Evolutionary conservation across 2,113 vertebrate species (phyloP).

Genomic region (Callaeas wilsoni): DNA sequence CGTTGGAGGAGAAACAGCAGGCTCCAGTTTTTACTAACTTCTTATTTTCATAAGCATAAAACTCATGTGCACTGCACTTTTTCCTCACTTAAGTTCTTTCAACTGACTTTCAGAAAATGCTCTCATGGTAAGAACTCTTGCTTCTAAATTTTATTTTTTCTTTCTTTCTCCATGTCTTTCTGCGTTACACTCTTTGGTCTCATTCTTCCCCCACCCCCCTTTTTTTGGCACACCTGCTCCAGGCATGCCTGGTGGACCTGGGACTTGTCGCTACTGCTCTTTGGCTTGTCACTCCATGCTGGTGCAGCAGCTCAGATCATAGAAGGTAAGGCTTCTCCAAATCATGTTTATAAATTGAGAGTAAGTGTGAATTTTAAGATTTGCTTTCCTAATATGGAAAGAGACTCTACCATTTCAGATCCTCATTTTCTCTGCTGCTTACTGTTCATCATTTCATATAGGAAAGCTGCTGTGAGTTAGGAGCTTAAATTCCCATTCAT

Average conservation of each 20-base stretch:
- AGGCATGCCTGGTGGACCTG: slow-evolving; percentile 46
- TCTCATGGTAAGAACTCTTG: slow-evolving; percentile 48
- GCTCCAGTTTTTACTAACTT: slow-evolving; percentile 23
- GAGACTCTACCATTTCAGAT: neutral
- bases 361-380: neutral
- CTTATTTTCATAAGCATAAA: slow-evolving; percentile 17
- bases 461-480: neutral
- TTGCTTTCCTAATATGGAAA: neutral
- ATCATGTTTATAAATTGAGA: neutral
- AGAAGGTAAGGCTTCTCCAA: slow-evolving; percentile 64
- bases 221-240: slow-evolving; percentile 19
- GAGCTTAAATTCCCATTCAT: neutral
- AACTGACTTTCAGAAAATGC: slow-evolving; percentile 52
- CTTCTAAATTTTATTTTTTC: neutral
- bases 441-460: neutral
- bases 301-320: slow-evolving; percentile 54
- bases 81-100: neutral
- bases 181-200: neutral
- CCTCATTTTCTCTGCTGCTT: neutral
- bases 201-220: neutral
- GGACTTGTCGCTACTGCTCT: slow-evolving; percentile 26
- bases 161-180: neutral
- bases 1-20: slow-evolving; percentile 45
- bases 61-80: neutral
- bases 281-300: slow-evolving; percentile 31